Evolutionary conservation across 2,888 invertebrate genomes (phyloP), one percentile per base, ranked within the genome.

Genomic region (Lypha dubia): DNA sequence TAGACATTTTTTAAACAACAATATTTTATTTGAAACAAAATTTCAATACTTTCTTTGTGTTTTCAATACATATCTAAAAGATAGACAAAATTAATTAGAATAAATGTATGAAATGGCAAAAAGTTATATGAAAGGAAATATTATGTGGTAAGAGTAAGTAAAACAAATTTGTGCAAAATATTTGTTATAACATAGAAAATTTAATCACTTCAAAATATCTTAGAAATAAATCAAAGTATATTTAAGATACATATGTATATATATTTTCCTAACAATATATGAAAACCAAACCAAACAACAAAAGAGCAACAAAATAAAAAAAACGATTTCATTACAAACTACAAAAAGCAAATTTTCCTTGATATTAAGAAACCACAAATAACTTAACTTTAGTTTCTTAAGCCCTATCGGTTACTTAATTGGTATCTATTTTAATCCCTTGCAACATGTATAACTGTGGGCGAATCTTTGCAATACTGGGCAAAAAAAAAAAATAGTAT

Each of bases 331-430:
- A 71, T 24, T 70, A 53, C 3, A 51, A 32, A 53, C 51, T 73
- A 35, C 15, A 63, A 22, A 60, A 62, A 53, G 32, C 32, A 44
- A 17, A 9, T 63, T 44, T 35, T 53, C 22, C 51, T 22, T 49
- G 41, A 67, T 51, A 67, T 79, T 62, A 75, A 81, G 68, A 74
- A 83, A 68, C 79, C 83, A 79, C 83, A 83, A 83, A 83, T 83
- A 83, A 83, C 75, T 83, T 74, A 74, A 79, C 41, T 83, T 79
- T 75, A 70, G 79, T 83, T 83, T 65, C 79, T 79, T 75, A 83
- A 79, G 79, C 83, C 79, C 74, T 79, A 79, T 84, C 71, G 79
- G 75, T 84, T 84, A 84, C 77, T 79, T 79, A 84, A 84, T 79
- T 84, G 83, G 74, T 84, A 71, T 84, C 79, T 75, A 75, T 56